Base-by-base conservation (phyloP, 2,797 vertebrate genomes). In the Ficedula albicollis region DNA sequence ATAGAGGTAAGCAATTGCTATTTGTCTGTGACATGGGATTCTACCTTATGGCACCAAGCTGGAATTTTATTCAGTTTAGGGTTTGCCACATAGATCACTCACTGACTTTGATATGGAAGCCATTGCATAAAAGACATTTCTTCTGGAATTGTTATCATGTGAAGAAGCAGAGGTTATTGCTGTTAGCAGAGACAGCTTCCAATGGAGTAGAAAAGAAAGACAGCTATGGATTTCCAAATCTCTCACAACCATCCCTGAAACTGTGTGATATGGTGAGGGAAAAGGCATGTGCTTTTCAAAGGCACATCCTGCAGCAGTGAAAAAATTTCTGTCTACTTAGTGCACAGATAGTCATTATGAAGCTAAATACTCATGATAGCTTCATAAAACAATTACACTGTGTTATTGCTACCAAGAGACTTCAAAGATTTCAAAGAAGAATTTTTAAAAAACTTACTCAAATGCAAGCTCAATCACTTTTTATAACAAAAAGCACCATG, bases 391-490 rank as follows among this genome's bases (percentile, higher is more conserved):
- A 73, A 94, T 84, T 94, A 58, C 7, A 34, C 11, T 60, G 22
- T 64, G 85, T 88, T 94, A 74, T 64, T 74, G 89, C 92, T 94
- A 87, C 44, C 76, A 83, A 85, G 20, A 70, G 58, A 76, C 58
- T 91, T 90, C 36, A 73, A 86, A 66, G 23, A 84, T 55, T 80
- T 60, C n/a, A 64, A 91, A 76, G n/a, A 69, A 78, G 5, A 73
- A 84, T 38, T 20, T 66, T 70, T 69, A 81, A 87, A 80, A 86
- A 52, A 7, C 41, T 66, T 73, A 66, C 73, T 36, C 8, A 38
- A 79, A 85, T 72, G 27, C 89, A 90, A 97, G 83, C 78, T 87
- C 81, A 89, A 87, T 87, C 73, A 91, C 38, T 88, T 92, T 84
- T 91, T 88, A 84, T 86, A 87, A 83, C 46, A 92, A 95, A 95